Conservation (phyloP, 2,797 vertebrate genomes). For the Platyrinchus mystaceus region DNA sequence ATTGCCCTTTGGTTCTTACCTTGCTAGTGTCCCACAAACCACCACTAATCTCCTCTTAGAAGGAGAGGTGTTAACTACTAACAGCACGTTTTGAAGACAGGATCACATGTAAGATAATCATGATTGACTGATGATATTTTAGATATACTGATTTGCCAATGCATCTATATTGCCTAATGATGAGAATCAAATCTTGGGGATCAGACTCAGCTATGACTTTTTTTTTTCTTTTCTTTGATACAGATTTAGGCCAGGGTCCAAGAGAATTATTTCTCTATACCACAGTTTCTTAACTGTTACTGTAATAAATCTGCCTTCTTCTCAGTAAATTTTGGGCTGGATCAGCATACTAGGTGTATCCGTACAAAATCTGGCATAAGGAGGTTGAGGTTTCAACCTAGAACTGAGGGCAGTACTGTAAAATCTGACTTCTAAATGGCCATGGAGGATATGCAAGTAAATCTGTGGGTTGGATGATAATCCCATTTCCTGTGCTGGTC, state of each 20-base stretch:
- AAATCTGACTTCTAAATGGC: not conserved
- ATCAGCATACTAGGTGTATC: not conserved
- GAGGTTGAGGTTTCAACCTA: not conserved
- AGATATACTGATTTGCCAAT: not conserved
- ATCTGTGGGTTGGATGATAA: not conserved
- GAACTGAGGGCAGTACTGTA: not conserved
- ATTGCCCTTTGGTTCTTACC: not conserved
- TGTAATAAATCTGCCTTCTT: not conserved
- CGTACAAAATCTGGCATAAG: not conserved
- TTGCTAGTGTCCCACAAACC: not conserved
- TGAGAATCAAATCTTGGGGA: not conserved
- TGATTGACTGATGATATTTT: not conserved
- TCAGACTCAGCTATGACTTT: not conserved
- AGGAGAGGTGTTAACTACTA: not conserved
- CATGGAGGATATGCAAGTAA: not conserved
- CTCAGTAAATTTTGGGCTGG: not conserved
- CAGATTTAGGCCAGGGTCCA: not conserved
- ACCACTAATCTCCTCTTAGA: not conserved
- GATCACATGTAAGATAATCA: not conserved
- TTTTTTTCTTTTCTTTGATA: not conserved
- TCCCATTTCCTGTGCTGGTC: not conserved
- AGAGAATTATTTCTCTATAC: not conserved
- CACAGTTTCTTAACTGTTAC: not conserved
- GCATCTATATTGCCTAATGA: not conserved
- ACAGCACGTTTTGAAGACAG: not conserved